Conservation (phyloP, 2,888 invertebrate genomes). For the Halocaridina rubra region DNA sequence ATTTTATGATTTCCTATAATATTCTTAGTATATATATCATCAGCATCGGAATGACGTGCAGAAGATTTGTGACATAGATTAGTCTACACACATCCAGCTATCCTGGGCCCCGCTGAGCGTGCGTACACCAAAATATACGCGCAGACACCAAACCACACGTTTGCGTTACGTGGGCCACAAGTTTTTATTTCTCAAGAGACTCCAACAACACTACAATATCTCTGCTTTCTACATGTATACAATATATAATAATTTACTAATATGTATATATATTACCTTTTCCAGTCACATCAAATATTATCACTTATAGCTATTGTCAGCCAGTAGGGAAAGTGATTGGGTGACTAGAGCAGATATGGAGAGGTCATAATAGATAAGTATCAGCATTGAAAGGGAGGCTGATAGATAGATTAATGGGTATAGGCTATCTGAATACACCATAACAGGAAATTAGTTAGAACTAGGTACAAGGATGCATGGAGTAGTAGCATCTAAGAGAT, state of each 20-base stretch:
- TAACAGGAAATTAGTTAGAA: neutral
- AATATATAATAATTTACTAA: neutral
- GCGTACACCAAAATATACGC: constrained; percentile 31
- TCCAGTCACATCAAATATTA: constrained; percentile 18
- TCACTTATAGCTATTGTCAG: constrained; percentile 27
- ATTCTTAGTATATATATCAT: constrained; percentile 31
- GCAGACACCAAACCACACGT: constrained; percentile 29
- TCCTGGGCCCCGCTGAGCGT: constrained; percentile 38
- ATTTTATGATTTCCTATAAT: constrained; percentile 9
- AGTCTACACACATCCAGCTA: constrained; percentile 41
- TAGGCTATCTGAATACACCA: neutral
- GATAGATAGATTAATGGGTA: neutral
- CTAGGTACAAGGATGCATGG: neutral
- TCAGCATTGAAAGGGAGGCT: constrained; percentile 17
- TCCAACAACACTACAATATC: neutral
- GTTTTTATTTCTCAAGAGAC: neutral
- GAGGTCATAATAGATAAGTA: constrained; percentile 17
- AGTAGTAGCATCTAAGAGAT: neutral
- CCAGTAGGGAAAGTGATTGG: constrained; percentile 27
- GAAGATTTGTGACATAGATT: constrained; percentile 29
- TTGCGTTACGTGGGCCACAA: neutral
- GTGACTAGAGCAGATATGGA: constrained; percentile 23
- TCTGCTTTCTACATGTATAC: constrained; percentile 27
- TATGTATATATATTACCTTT: no score
- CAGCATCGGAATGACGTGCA: constrained; percentile 23